A percentile compares a stretch with the other conserved stretches of the same genome.
These are phyloP conservation scores for Sthenelais limicola DNA, from an alignment of 2,888 invertebrate genomes.

Conservation along the genomic window DNA sequence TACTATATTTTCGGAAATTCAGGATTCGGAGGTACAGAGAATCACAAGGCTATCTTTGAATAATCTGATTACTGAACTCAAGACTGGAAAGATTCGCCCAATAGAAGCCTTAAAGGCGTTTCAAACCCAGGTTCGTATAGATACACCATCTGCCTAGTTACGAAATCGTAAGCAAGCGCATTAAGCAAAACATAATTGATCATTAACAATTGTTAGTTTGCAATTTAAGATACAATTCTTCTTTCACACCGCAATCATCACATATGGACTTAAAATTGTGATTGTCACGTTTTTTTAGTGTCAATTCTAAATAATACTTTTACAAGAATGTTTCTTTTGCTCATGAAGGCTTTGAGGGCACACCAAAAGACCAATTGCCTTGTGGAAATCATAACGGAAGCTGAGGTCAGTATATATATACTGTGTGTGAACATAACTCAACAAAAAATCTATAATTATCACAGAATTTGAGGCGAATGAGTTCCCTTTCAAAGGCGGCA, in stretches of 20 bases:
- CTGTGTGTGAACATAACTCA: background rate
- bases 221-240: no score
- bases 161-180: no score
- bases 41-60: background rate
- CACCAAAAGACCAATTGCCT: slow-evolving; percentile 27
- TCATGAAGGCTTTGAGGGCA: slow-evolving; percentile 1
- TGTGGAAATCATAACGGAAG: slow-evolving; percentile 15
- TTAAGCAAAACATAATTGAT: no score
- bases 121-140: slow-evolving; percentile 6
- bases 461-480: background rate
- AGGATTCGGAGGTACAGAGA: background rate
- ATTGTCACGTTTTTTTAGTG: background rate
- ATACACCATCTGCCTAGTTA: no score
- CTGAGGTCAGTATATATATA: no score
- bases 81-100: slow-evolving; percentile 10
- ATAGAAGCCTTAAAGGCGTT: slow-evolving; percentile 20
- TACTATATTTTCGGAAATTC: no score
- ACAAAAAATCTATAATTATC: no score
- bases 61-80: background rate
- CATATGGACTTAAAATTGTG: background rate
- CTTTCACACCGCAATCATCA: no score
- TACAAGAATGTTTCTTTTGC: background rate
- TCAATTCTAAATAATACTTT: background rate
- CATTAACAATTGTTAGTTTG: no score
- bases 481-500: background rate